Base-by-base conservation (phyloP, 92 coral and sea anemone species). In the Parazoanthus atlanticus region DNA sequence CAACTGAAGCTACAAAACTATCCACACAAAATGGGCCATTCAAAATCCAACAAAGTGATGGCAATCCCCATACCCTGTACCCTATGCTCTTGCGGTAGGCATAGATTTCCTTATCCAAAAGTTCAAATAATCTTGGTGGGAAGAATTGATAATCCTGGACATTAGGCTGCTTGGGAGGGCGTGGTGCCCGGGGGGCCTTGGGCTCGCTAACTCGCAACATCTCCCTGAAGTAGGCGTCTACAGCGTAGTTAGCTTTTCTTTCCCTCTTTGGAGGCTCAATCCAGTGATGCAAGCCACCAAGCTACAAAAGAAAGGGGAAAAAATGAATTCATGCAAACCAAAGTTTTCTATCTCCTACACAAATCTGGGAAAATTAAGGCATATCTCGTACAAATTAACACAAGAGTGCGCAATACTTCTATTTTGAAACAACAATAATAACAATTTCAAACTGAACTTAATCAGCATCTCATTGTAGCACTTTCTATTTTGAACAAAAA, bases 221-320 rank as follows among this genome's bases (percentile, higher is more conserved):
- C 85, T 97, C 99, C 29, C 99, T 80, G 88, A 97, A 97, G 95
- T 97, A 97, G 11, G 98, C 97, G 70, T 97, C 99, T 25, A 97
- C 99, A 31, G 99, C 99, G 82, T 97, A 97, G 92, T 97, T 97
- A 7, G 99, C 99, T 85, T 97, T 97, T 40, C 99, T 96, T 61
- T 97, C 99, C 76, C 99, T 92, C 89, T 97, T 97, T 0, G 99
- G 99, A 8, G 99, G 99, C 90, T 97, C 99, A 89, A 97, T 97
- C 99, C 99, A 97, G 85, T 93, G 98, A 61, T 95, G 98, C 16
- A 97, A 41, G 19, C 94, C 95, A 28, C 98, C 94, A 85, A 93
- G 84, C 99, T 97, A 75, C 69, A 92, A 34, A 26, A 71, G 74
- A 65, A 23, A 46, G 56, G 25, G 3, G 78, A 8, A 12, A 34